phyloP scores from a whole-genome alignment of 2,113 vertebrate species.

The Grammomys dolichurus region DNA sequence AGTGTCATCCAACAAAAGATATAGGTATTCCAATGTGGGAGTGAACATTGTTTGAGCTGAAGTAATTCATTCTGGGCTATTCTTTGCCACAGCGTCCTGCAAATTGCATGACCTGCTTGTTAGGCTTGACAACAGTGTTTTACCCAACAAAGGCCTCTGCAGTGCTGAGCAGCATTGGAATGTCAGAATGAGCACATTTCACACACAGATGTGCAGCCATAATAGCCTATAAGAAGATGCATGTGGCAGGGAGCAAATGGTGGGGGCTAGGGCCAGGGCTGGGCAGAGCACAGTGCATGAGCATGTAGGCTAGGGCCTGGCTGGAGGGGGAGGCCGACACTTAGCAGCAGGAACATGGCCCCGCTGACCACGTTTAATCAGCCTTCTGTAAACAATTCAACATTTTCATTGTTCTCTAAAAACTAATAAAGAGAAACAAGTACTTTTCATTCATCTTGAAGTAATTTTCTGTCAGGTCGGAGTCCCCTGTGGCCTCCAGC shows the following conservation, averaged over 20 bases:
- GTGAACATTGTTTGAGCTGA: slow-evolving; percentile 77
- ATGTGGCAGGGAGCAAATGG: slow-evolving; percentile 83
- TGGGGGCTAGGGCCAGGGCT: slow-evolving; percentile 83
- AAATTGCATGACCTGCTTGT: slow-evolving; percentile 92
- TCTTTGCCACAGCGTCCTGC: slow-evolving; percentile 86
- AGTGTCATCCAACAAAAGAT: slow-evolving; percentile 75
- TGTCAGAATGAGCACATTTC: slow-evolving; percentile 98
- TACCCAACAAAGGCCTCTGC: slow-evolving; percentile 93
- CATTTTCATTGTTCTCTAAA: slow-evolving; percentile 93
- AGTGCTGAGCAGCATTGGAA: slow-evolving; percentile 92
- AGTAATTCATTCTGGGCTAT: slow-evolving; percentile 84
- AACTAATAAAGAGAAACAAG: slow-evolving; percentile 93
- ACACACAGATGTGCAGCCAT: slow-evolving; percentile 97
- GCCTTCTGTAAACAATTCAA: slow-evolving; percentile 91
- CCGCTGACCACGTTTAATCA: slow-evolving; percentile 91
- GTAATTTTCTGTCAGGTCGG: slow-evolving; percentile 91
- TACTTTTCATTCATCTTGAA: slow-evolving; percentile 93
- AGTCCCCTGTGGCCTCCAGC: slow-evolving; percentile 89
- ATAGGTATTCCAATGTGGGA: slow-evolving; percentile 83
- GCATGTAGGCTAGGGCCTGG: slow-evolving; percentile 60
- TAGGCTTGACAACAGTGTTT: slow-evolving; percentile 94
- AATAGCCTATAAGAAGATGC: slow-evolving; percentile 92
- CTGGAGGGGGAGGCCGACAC: slow-evolving; percentile 85
- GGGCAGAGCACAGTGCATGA: slow-evolving; percentile 70
- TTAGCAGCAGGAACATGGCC: slow-evolving; percentile 88